These are phyloP conservation scores for Microcebus ravelobensis DNA, from an alignment of 2,113 vertebrate species.

Conservation along the genomic window DNA sequence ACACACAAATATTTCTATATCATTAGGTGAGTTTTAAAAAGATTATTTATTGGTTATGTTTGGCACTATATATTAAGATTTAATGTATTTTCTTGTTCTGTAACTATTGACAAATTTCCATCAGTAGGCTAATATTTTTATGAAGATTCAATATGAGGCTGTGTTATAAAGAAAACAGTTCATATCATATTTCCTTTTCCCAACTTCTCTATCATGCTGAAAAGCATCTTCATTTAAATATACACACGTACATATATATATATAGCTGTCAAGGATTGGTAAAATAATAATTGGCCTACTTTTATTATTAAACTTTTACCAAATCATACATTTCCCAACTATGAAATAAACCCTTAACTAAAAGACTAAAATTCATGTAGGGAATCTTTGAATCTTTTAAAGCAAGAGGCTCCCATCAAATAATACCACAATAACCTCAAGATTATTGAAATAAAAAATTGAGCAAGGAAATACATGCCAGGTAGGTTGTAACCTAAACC, in stretches of 20 bases:
- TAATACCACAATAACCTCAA: not conserved
- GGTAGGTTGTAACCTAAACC: not conserved
- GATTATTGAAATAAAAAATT: not conserved
- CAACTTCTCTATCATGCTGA: not conserved
- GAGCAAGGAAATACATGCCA: not conserved
- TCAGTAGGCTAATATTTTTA: not conserved
- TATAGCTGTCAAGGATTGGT: not conserved
- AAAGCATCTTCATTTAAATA: not conserved
- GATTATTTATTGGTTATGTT: not conserved
- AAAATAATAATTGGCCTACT: not conserved
- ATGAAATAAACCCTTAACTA: not conserved
- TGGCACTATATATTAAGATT: not conserved
- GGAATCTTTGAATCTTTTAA: not conserved
- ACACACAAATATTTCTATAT: not conserved
- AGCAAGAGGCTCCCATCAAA: not conserved
- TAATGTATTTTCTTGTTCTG: not conserved
- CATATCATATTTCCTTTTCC: not conserved
- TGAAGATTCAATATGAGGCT: not conserved
- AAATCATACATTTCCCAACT: not conserved
- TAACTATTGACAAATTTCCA: not conserved
- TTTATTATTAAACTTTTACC: conserved; percentile 3
- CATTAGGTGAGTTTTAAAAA: not conserved
- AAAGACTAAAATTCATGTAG: not conserved
- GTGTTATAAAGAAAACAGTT: not conserved
- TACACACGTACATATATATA: not conserved